These are phyloP conservation scores for Agrochola lota DNA, from an alignment of 2,888 invertebrate species.

Conservation along the genomic window DNA sequence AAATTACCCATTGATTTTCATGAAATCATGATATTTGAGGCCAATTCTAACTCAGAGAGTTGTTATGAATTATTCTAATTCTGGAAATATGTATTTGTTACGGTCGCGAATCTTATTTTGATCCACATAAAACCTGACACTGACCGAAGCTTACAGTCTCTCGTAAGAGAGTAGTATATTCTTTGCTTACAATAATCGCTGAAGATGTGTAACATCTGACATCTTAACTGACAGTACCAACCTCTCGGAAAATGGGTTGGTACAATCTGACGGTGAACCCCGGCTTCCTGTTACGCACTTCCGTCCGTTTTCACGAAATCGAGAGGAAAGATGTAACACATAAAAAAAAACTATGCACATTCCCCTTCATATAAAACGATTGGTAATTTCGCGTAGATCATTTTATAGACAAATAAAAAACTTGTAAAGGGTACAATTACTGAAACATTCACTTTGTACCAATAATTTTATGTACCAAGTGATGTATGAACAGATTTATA, in stretches of 20 bases:
- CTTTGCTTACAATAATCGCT: too few species aligned
- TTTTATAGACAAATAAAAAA: background rate
- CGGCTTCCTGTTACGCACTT: too few species aligned
- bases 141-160: background rate
- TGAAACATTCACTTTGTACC: background rate
- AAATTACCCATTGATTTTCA: too few species aligned
- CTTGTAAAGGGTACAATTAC: background rate
- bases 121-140: background rate
- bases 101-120: background rate
- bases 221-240: too few species aligned
- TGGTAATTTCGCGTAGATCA: background rate
- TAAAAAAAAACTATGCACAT: background rate
- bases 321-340: too few species aligned
- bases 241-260: too few species aligned
- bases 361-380: background rate
- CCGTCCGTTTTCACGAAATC: too few species aligned
- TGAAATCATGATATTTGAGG: too few species aligned
- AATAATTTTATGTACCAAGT: conserved; percentile 15
- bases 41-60: too few species aligned
- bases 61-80: background rate
- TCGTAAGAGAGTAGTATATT: too few species aligned
- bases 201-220: too few species aligned
- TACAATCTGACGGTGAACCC: too few species aligned
- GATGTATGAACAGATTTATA: conserved; percentile 28
- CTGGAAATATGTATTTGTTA: background rate